Evolutionary conservation across 2,797 vertebrate genomes (phyloP).

Genomic region (Helostoma temminkii): DNA sequence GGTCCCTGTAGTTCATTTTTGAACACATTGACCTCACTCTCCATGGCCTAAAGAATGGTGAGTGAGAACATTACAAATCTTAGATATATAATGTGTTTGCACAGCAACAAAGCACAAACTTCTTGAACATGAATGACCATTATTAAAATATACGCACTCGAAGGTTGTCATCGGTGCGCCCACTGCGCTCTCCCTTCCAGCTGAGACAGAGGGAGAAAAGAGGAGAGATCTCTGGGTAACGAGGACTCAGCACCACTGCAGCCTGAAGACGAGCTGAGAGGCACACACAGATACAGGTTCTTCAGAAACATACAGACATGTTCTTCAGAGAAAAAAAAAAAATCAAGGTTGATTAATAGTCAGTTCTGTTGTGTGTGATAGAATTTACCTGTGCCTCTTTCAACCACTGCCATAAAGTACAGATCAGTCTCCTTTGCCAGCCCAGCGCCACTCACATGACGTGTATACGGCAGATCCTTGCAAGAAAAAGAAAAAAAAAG

Average conservation of each 20-base stretch:
- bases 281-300: neutral
- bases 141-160: slow-evolving; percentile 80
- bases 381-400: slow-evolving; percentile 92
- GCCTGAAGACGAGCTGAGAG: slow-evolving; percentile 91
- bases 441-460: slow-evolving; percentile 89
- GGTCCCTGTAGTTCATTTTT: slow-evolving; percentile 93
- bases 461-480: slow-evolving; percentile 89
- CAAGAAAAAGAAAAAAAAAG: slow-evolving; percentile 9
- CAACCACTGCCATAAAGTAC: slow-evolving; percentile 92
- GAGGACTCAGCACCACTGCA: slow-evolving; percentile 91
- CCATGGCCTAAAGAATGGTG: slow-evolving; percentile 89
- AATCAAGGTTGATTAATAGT: no score
- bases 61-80: neutral
- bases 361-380: neutral
- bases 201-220: slow-evolving; percentile 93
- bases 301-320: neutral
- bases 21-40: slow-evolving; percentile 94
- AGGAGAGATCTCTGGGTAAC: slow-evolving; percentile 92
- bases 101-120: neutral
- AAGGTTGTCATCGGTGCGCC: slow-evolving; percentile 93
- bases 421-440: slow-evolving; percentile 92
- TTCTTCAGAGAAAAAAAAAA: neutral
- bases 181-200: slow-evolving; percentile 95
- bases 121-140: neutral
- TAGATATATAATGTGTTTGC: neutral